A percentile compares a stretch with the other conserved stretches of the same genome.
Conservation (phyloP, 1,140 invertebrate genomes). For the Pseudomyrmex concolor region DNA sequence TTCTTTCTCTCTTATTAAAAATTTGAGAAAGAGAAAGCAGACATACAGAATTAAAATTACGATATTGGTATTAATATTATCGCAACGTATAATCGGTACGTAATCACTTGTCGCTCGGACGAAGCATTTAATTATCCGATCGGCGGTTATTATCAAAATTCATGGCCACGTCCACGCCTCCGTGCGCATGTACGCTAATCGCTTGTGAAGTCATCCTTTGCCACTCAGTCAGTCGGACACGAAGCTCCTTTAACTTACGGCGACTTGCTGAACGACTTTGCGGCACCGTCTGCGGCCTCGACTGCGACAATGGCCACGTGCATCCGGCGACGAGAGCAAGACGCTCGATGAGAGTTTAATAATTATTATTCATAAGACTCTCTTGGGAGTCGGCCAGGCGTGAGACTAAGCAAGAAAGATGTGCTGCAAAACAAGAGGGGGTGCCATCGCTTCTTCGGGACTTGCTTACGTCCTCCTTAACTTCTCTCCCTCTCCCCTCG, state of each 20-base stretch:
- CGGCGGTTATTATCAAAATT: conserved; percentile 34
- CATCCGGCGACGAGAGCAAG: conserved; percentile 42
- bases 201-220: conserved; percentile 38
- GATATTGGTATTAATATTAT: neutral
- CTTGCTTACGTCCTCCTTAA: conserved; percentile 72
- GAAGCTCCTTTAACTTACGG: conserved; percentile 33
- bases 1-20: too few species aligned
- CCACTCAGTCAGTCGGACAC: conserved; percentile 14
- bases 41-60: conserved; percentile 3
- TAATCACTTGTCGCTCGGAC: neutral
- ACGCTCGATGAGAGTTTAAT: conserved; percentile 76
- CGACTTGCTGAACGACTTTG: conserved; percentile 28
- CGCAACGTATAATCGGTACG: neutral
- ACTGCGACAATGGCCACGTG: conserved; percentile 24
- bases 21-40: neutral
- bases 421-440: conserved; percentile 81
- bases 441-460: conserved; percentile 54
- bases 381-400: conserved; percentile 80
- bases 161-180: neutral
- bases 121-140: conserved; percentile 4
- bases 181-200: conserved; percentile 32
- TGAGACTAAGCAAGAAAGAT: conserved; percentile 83
- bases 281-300: conserved; percentile 3
- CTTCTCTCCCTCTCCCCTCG: conserved; percentile 36
- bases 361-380: conserved; percentile 85